phyloP scores from a whole-genome alignment of 2,797 vertebrate genomes.

The Ambastaia sidthimunki region DNA sequence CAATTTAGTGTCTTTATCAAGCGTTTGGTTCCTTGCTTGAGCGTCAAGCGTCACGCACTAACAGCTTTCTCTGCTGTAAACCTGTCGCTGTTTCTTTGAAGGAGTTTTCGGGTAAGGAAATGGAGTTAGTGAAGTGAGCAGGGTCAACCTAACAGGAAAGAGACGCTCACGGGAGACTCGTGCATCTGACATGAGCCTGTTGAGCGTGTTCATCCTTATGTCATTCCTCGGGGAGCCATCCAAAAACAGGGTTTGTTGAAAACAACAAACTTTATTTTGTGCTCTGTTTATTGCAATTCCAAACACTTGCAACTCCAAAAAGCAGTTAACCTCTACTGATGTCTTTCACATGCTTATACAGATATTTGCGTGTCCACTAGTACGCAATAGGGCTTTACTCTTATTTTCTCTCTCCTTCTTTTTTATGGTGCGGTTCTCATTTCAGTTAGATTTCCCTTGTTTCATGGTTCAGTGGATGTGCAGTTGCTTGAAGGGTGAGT shows the following conservation, averaged over 20 bases:
- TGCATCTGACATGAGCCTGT: conserved; percentile 58
- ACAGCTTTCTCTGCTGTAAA: conserved; percentile 69
- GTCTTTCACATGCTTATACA: conserved; percentile 3
- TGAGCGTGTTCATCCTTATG: conserved; percentile 52
- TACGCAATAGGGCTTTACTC: conserved; percentile 34
- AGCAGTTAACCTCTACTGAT: neutral
- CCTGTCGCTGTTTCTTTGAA: conserved; percentile 72
- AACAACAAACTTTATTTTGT: no score
- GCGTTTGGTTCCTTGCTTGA: conserved; percentile 18
- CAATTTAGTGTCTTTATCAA: neutral
- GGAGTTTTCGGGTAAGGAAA: conserved; percentile 72
- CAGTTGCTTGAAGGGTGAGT: conserved; percentile 71
- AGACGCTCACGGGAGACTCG: conserved; percentile 64
- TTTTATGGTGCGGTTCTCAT: conserved; percentile 76
- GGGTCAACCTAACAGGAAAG: conserved; percentile 77
- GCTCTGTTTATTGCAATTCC: no score
- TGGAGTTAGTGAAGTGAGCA: conserved; percentile 80
- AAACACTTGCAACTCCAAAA: no score
- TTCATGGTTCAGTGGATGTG: conserved; percentile 80
- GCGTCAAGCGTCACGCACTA: conserved; percentile 58
- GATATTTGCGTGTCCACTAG: conserved; percentile 36
- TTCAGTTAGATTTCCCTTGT: conserved; percentile 75
- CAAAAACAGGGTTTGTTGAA: neutral
- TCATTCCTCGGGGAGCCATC: conserved; percentile 37
- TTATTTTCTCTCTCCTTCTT: conserved; percentile 49